These are phyloP conservation scores for Palloptera scutellata DNA, from an alignment of 2,888 invertebrate species.

Conservation along the genomic window DNA sequence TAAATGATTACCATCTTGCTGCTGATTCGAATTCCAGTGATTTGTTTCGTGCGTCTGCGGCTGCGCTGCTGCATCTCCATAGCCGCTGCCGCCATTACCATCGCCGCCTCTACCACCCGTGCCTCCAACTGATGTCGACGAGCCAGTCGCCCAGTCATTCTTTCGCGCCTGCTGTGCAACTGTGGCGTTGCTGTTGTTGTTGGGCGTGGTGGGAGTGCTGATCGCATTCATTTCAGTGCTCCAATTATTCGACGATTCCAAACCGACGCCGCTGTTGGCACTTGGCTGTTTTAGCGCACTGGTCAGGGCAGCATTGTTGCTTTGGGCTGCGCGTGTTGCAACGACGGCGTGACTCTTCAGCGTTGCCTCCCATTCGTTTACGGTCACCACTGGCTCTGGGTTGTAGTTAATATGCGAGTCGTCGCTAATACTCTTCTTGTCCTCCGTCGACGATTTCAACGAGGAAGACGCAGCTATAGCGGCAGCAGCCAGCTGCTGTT, in stretches of 20 bases:
- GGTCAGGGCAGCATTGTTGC: slow-evolving; percentile 40
- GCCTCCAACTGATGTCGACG: slow-evolving; percentile 37
- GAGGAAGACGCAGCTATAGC: slow-evolving; percentile 14
- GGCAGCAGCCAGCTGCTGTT: slow-evolving; percentile 48
- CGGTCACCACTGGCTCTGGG: slow-evolving; percentile 27
- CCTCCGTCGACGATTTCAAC: slow-evolving; percentile 23
- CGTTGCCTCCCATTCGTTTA: slow-evolving; percentile 50
- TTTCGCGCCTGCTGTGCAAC: slow-evolving; percentile 40
- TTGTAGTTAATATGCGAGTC: slow-evolving; percentile 30
- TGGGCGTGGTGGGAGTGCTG: slow-evolving; percentile 37
- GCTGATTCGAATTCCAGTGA: slow-evolving; percentile 43
- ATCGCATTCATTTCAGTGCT: slow-evolving; percentile 58
- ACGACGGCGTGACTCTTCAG: slow-evolving; percentile 37
- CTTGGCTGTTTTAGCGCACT: slow-evolving; percentile 47
- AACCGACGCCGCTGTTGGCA: slow-evolving; percentile 22
- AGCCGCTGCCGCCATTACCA: slow-evolving; percentile 36
- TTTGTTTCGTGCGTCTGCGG: slow-evolving; percentile 35
- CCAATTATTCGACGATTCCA: slow-evolving; percentile 54
- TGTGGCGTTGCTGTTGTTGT: slow-evolving; percentile 45
- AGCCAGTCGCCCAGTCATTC: slow-evolving; percentile 48
- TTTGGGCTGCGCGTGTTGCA: slow-evolving; percentile 28
- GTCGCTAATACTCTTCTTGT: slow-evolving; percentile 37
- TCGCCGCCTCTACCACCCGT: slow-evolving; percentile 37
- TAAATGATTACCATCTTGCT: slow-evolving; percentile 30
- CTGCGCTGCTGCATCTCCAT: slow-evolving; percentile 37